Evolutionary conservation across 2,113 vertebrate genomes (phyloP), one percentile per base, ranked within the genome.

Genomic region (Chrysemys picta): DNA sequence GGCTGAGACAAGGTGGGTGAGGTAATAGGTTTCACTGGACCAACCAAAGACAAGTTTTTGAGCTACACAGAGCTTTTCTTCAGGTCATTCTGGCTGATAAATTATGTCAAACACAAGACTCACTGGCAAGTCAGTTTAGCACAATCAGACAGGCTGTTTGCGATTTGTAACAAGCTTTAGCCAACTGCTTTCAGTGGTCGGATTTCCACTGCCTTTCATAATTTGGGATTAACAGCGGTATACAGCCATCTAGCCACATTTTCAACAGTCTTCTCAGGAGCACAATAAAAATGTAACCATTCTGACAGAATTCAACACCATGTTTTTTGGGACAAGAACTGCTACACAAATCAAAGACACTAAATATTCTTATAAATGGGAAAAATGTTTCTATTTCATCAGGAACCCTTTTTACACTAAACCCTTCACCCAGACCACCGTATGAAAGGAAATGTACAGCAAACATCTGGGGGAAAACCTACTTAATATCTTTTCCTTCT

Each of bases 391-490:
- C 24, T 87, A 52, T 54, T 80, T n/a, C 80, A 90, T 78, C 5
- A 78, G 49, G 87, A 91, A 90, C 82, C 21, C 81, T 45, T 83
- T 57, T 91, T 5, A 87, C 42, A 56, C 31, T 38, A 85, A 97
- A 22, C 35, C 53, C 87, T 85, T 59, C 89, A 72, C 25, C 27
- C 25, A 24, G 31, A 89, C 14, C 82, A 47, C 72, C 57, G 52
- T 27, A n/a, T 65, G 62, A 72, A 24, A 80, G 2, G 13, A 53
- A 81, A 89, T 84, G 90, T 47, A 90, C 59, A 95, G 52, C 2
- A 53, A 92, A 31, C 16, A 82, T 21, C 84, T 59, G 42, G 5
- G 2, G 19, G 49, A 57, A 91, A 2, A 0, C 2, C 21, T 35
- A 45, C 25, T 50, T 75, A 45, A 2, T n/a, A 47, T 50, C 57